Evolutionary conservation across 2,113 vertebrate genomes (phyloP).

Genomic region (Rana temporaria): DNA sequence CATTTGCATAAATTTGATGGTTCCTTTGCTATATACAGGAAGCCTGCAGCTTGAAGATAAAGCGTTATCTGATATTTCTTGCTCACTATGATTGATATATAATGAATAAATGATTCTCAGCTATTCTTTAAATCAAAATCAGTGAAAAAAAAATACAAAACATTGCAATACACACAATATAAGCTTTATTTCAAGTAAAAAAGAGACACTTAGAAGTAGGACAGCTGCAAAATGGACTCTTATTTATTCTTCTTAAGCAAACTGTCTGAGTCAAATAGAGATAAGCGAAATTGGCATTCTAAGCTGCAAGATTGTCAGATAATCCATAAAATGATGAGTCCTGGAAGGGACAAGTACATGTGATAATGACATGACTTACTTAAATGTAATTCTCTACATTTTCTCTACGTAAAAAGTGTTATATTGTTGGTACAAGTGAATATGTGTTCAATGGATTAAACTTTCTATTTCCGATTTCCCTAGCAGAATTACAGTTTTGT

Average conservation of each 20-base stretch:
- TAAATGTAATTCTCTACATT: constrained; percentile 3
- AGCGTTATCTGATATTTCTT: constrained; percentile 26
- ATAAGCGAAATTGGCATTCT: not conserved
- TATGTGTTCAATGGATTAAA: not conserved
- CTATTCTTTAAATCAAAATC: constrained; percentile 44
- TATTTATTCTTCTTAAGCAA: constrained; percentile 28
- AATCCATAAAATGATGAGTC: not conserved
- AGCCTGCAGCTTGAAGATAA: constrained; percentile 35
- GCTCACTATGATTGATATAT: constrained; percentile 36
- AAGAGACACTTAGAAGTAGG: not conserved
- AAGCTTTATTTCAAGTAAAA: constrained; percentile 7
- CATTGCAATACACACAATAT: constrained; percentile 4
- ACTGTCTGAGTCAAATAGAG: constrained; percentile 21
- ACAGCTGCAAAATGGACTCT: constrained; percentile 24
- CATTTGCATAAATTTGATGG: constrained; percentile 23
- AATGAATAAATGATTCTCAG: constrained; percentile 9
- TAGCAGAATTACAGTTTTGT: too few relatives aligned
- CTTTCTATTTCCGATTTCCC: not conserved
- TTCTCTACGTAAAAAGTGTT: not conserved
- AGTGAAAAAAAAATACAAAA: constrained; percentile 12
- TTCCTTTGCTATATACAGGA: not conserved
- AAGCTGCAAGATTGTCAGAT: not conserved
- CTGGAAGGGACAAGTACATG: not conserved
- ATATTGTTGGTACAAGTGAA: not conserved
- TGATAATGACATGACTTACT: constrained; percentile 15